Percentiles rank a stretch among this genome's conserved stretches.
Evolutionary conservation across 2,888 invertebrate species (phyloP).

Genomic region (Boloria selene): DNA sequence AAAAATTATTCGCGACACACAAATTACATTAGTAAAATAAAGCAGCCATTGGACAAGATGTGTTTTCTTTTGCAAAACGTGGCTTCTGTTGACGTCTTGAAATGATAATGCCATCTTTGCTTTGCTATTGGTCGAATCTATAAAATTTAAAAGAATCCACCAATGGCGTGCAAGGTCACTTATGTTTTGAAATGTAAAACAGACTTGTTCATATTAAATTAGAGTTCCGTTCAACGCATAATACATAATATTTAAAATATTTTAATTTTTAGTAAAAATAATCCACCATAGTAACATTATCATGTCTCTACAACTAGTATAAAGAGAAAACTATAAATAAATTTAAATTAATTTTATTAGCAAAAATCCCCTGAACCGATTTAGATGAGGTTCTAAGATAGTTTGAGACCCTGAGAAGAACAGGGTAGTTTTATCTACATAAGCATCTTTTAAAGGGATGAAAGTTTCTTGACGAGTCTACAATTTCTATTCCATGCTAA

Average conservation of each 20-base stretch:
- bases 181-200: conserved; percentile 28
- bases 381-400: too few species aligned
- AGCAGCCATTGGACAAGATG: conserved; percentile 56
- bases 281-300: too few species aligned
- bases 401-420: too few species aligned
- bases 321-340: too few species aligned
- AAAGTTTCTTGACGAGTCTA: too few species aligned
- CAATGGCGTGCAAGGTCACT: conserved; percentile 20
- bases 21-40: conserved; percentile 50
- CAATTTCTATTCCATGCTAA: too few species aligned
- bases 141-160: neutral
- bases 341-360: too few species aligned
- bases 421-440: too few species aligned
- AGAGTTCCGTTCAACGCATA: conserved; percentile 7
- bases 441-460: too few species aligned
- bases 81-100: conserved; percentile 32
- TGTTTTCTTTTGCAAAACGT: conserved; percentile 49
- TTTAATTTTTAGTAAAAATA: too few species aligned
- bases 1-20: conserved; percentile 46
- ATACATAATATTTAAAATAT: neutral
- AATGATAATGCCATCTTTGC: conserved; percentile 32
- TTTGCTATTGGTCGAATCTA: conserved; percentile 32
- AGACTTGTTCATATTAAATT: conserved; percentile 11
- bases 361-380: too few species aligned
- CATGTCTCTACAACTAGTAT: too few species aligned